These are phyloP conservation scores for Empis livida DNA, from an alignment of 2,888 invertebrate species.

Conservation along the genomic window DNA sequence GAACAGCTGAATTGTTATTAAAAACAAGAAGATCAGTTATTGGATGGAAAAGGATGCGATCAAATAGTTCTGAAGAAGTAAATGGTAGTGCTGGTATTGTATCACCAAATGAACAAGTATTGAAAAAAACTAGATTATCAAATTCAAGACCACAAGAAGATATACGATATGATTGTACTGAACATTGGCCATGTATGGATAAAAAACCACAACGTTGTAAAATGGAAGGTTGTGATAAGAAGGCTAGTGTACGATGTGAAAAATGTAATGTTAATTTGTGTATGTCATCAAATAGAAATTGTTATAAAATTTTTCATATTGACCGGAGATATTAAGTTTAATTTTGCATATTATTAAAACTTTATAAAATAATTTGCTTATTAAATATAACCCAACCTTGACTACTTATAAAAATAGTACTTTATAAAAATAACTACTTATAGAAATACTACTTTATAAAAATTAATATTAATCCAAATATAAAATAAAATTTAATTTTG, in stretches of 20 bases:
- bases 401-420: too few species aligned
- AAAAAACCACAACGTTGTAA: slow-evolving; percentile 1
- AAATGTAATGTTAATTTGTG: slow-evolving; percentile 1
- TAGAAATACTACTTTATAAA: too few species aligned
- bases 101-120: not conserved
- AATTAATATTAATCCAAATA: too few species aligned
- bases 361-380: too few species aligned
- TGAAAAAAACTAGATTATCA: not conserved
- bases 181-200: not conserved
- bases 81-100: not conserved
- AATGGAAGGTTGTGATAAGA: not conserved
- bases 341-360: too few species aligned
- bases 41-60: not conserved
- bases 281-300: slow-evolving; percentile 1
- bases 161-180: not conserved
- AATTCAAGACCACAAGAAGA: not conserved
- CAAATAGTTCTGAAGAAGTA: not conserved
- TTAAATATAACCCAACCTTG: too few species aligned
- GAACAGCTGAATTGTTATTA: not conserved
- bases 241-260: not conserved
- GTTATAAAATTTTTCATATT: not conserved
- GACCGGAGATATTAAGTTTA: not conserved
- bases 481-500: too few species aligned
- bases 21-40: not conserved
- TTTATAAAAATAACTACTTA: too few species aligned